Percentiles rank a stretch among this genome's conserved stretches.
Conservation (phyloP, 2,797 vertebrate species). For the Typhlichthys eigenmanni region DNA sequence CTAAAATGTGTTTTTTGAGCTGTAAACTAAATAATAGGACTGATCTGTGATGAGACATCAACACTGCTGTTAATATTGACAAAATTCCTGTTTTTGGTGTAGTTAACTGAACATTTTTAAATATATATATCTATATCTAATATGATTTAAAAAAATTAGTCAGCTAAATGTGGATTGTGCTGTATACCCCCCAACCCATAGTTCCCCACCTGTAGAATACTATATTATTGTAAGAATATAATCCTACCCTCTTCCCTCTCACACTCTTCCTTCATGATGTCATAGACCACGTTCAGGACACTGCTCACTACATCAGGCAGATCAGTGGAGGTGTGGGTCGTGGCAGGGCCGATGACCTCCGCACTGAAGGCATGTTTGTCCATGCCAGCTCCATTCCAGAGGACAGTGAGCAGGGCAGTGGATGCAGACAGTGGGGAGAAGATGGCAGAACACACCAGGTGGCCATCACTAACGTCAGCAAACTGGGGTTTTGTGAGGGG, state of each 20-base stretch:
- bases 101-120: too few species aligned
- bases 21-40: too few species aligned
- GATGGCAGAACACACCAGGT: conserved; percentile 77
- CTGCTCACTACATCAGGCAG: conserved; percentile 80
- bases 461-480: conserved; percentile 73
- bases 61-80: too few species aligned
- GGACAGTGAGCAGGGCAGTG: conserved; percentile 80
- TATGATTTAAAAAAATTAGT: too few species aligned
- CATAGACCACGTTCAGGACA: conserved; percentile 76
- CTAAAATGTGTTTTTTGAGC: too few species aligned
- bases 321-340: conserved; percentile 53
- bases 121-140: too few species aligned
- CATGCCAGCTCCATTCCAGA: conserved; percentile 55
- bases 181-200: too few species aligned
- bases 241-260: conserved; percentile 54
- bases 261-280: conserved; percentile 53
- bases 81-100: too few species aligned
- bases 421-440: conserved; percentile 80
- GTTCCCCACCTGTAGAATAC: too few species aligned
- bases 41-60: too few species aligned
- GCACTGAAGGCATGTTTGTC: conserved; percentile 42
- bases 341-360: conserved; percentile 31
- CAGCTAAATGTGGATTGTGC: too few species aligned
- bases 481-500: conserved; percentile 66
- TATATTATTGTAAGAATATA: not conserved